Conservation (phyloP, 2,797 vertebrate genomes). For the Peromyscus aztecus region DNA sequence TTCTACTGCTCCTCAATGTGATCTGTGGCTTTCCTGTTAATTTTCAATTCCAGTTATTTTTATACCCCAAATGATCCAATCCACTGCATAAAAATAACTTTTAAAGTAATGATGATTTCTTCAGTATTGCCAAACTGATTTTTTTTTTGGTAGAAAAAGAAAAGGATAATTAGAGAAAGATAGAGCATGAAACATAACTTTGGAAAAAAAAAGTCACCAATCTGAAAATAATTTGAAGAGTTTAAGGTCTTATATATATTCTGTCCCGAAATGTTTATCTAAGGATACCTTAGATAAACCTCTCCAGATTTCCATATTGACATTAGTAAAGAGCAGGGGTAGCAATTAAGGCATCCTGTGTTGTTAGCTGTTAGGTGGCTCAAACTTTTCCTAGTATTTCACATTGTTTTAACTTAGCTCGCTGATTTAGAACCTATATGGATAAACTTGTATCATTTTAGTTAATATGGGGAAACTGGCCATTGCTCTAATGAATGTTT, state of each 20-base stretch:
- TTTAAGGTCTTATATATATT: conserved; percentile 53
- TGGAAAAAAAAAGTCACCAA: neutral
- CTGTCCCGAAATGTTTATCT: conserved; percentile 48
- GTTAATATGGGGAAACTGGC: conserved; percentile 19
- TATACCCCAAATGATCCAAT: conserved; percentile 50
- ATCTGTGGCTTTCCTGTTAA: conserved; percentile 49
- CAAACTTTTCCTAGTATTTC: neutral
- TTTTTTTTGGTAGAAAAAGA: conserved; percentile 49
- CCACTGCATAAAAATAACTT: neutral
- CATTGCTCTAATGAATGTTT: conserved; percentile 35
- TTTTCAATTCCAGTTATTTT: conserved; percentile 47
- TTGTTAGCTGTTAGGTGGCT: conserved; percentile 39
- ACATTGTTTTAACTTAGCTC: conserved; percentile 43
- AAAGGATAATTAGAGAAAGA: conserved; percentile 7
- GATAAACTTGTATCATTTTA: neutral
- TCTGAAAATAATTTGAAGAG: conserved; percentile 24
- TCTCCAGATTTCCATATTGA: neutral
- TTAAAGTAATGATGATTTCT: conserved; percentile 32
- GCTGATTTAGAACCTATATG: neutral
- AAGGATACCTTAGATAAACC: no score
- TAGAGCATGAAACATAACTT: conserved; percentile 41
- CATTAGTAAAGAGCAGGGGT: neutral
- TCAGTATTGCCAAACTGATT: conserved; percentile 36
- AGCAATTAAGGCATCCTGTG: neutral
- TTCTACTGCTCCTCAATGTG: neutral